These are phyloP conservation scores for Cephonodes hylas DNA, from an alignment of 2,888 invertebrate species.

Conservation along the genomic window DNA sequence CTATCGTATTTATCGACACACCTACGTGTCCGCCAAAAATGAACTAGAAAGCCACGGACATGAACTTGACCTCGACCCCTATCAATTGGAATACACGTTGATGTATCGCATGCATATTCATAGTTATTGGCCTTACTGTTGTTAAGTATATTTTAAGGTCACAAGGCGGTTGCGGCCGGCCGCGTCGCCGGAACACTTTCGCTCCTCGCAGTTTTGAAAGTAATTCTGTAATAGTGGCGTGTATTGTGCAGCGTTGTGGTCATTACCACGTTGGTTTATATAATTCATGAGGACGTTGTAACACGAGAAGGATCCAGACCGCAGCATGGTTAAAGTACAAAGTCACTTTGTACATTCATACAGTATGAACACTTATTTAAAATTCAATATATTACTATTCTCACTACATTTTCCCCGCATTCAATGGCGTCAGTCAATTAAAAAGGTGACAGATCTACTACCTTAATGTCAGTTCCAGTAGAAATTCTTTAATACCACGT, in stretches of 20 bases:
- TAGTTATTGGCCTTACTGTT: slow-evolving; percentile 8
- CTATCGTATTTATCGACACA: neutral
- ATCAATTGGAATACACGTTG: slow-evolving; percentile 7
- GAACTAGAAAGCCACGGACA: neutral
- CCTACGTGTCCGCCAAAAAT: neutral
- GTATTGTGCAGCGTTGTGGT: neutral
- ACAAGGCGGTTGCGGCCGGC: neutral
- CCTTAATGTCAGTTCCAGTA: no score
- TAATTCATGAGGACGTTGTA: neutral
- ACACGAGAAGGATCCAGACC: no score
- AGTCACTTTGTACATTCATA: no score
- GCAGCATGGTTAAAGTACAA: no score
- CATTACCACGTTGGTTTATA: neutral
- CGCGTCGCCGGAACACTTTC: neutral
- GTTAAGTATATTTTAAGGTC: slow-evolving; percentile 9
- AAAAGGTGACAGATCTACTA: no score
- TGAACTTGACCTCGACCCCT: slow-evolving; percentile 4
- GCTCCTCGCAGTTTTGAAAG: neutral
- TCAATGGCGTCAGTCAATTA: no score
- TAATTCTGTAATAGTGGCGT: neutral
- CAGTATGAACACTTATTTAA: no score
- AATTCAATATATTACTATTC: neutral
- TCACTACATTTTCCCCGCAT: no score
- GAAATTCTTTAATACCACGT: no score
- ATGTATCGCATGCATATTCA: slow-evolving; percentile 15